These are phyloP conservation scores for Planococcus citri DNA, from an alignment of 1,140 invertebrate genomes.

Conservation along the genomic window DNA sequence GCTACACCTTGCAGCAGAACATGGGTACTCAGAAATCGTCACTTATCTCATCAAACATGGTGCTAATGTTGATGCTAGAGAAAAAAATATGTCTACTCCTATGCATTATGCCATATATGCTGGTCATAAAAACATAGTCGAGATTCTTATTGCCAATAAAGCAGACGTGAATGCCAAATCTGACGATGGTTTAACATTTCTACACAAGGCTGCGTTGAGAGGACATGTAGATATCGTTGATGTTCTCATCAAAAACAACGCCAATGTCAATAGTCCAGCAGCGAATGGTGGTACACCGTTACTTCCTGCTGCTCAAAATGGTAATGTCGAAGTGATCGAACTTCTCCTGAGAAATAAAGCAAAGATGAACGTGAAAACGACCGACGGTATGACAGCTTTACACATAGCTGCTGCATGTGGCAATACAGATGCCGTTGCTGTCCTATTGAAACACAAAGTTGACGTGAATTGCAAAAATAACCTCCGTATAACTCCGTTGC, in stretches of 20 bases:
- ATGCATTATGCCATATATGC: too few species aligned
- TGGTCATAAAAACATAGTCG: slow-evolving; percentile 55
- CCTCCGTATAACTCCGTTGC: slow-evolving; percentile 30
- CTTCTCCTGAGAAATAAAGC: slow-evolving; percentile 34
- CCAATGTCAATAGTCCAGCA: not conserved
- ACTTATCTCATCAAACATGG: too few species aligned
- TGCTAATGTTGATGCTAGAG: too few species aligned
- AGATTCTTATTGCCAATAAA: not conserved
- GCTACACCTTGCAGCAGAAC: too few species aligned
- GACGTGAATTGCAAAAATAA: not conserved
- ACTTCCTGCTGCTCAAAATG: slow-evolving; percentile 24
- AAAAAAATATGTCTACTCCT: too few species aligned
- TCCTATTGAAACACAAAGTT: slow-evolving; percentile 16
- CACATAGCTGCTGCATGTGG: slow-evolving; percentile 30
- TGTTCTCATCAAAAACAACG: slow-evolving; percentile 21
- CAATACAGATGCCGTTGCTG: not conserved
- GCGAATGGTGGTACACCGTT: not conserved
- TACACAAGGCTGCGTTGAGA: slow-evolving; percentile 20
- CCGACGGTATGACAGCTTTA: slow-evolving; percentile 42
- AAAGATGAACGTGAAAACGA: slow-evolving; percentile 44
- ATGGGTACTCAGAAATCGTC: too few species aligned
- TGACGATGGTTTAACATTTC: slow-evolving; percentile 22
- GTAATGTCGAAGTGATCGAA: slow-evolving; percentile 30
- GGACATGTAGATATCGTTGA: not conserved
- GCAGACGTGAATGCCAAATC: slow-evolving; percentile 23